phyloP scores from a whole-genome alignment of 2,888 invertebrate species.

The Mechanitis mazaeus region DNA sequence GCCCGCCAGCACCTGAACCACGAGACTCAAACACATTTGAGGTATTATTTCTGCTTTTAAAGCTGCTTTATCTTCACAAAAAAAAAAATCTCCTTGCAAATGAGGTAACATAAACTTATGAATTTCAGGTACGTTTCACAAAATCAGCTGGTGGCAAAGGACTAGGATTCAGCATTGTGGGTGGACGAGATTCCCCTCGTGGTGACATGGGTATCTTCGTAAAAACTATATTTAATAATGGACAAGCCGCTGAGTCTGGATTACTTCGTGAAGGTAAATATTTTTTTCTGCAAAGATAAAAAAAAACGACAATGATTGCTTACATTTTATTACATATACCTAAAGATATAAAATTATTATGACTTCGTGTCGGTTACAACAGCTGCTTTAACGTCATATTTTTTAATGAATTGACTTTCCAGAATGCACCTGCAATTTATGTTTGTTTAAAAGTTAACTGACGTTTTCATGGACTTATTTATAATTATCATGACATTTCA shows the following conservation, averaged over 20 bases:
- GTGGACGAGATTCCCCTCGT: slow-evolving; percentile 89
- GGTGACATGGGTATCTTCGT: slow-evolving; percentile 93
- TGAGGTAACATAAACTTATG: background rate
- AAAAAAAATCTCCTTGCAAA: too few species aligned
- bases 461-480: too few species aligned
- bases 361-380: too few species aligned
- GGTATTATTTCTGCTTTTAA: slow-evolving; percentile 36
- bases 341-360: too few species aligned
- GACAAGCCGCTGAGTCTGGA: slow-evolving; percentile 89
- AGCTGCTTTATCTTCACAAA: too few species aligned
- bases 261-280: slow-evolving; percentile 85
- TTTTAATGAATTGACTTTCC: too few species aligned
- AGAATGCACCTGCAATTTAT: too few species aligned
- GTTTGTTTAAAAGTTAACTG: too few species aligned
- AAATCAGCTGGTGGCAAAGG: slow-evolving; percentile 91
- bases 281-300: background rate
- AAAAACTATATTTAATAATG: slow-evolving; percentile 89
- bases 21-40: slow-evolving; percentile 65
- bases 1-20: slow-evolving; percentile 63
- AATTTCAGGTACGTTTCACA: slow-evolving; percentile 78
- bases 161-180: slow-evolving; percentile 92
- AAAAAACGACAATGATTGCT: background rate
- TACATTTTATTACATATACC: background rate
- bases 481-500: too few species aligned
- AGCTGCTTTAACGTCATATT: too few species aligned